Evolutionary conservation across 2,113 vertebrate species (phyloP).

Genomic region (Oenanthe melanoleuca): DNA sequence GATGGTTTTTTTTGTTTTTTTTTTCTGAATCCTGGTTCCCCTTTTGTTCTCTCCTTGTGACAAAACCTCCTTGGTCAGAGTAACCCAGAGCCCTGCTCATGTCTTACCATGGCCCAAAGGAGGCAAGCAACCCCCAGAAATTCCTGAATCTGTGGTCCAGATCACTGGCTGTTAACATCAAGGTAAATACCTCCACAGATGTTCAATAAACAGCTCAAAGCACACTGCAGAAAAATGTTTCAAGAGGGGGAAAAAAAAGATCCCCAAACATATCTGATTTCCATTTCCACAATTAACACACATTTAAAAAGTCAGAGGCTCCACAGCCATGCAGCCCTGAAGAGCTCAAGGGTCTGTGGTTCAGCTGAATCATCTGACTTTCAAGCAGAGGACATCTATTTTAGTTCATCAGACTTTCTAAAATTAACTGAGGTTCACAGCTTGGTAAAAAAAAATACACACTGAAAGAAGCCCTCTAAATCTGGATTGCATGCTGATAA

Average conservation of each 20-base stretch:
- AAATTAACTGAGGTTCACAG: slow-evolving; percentile 26
- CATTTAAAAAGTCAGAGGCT: not conserved
- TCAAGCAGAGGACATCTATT: slow-evolving; percentile 52
- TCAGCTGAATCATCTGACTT: slow-evolving; percentile 15
- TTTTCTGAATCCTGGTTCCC: not conserved
- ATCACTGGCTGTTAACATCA: not conserved
- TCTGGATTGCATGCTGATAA: not conserved
- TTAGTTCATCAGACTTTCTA: slow-evolving; percentile 33
- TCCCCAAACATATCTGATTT: not conserved
- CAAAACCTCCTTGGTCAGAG: not conserved
- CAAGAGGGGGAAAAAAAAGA: not conserved
- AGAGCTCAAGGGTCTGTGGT: not conserved
- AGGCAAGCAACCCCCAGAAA: not conserved
- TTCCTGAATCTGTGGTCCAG: not conserved
- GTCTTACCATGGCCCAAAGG: not conserved
- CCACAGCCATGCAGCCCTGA: not conserved
- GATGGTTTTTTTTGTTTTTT: not conserved
- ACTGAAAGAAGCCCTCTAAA: not conserved
- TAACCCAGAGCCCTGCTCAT: not conserved
- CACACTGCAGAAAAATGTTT: not conserved
- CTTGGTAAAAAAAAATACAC: not conserved
- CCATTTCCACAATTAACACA: not conserved
- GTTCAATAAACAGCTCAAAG: not conserved
- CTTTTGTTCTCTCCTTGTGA: not conserved
- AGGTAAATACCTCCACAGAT: not conserved